Evolutionary conservation across 2,888 invertebrate species (phyloP), one percentile per base, ranked within the genome.

Genomic region (Eupithecia abbreviata): DNA sequence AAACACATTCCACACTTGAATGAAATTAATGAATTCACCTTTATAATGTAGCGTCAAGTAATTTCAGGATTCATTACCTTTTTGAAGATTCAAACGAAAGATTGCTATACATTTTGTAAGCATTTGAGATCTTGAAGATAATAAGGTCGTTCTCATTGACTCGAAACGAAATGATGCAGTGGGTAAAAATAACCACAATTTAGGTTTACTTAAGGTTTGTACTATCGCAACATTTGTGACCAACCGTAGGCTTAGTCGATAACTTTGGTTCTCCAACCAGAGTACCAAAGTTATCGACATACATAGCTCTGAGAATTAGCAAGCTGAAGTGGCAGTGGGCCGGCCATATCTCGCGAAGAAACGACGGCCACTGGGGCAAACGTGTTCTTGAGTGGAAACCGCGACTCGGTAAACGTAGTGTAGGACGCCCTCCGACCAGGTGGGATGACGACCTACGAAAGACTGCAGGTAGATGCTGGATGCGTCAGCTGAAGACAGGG

Each of bases 31-130:
- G 76, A 82, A 81, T 77, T 79, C 43, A 71, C 79, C 73, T 73
- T 71, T 81, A 79, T 77, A 78, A 79, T 73, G 77, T 77, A 58
- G 49, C 79, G 75, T 79, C 71, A 77, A 70, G 74, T 70, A 70
- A 79, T 81, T 81, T 84, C 77, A 74, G 71, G 74, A 82, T 82
- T 72, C 77, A 81, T 80, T 81, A 72, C 72, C 62, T 71, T 72
- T 43, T 75, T 76, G 69, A 81, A 82, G 76, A 84, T 83, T 85
- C 76, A 79, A 80, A 74, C 58, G 41, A 13, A n/a, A 72, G 72
- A 72, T 77, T 69, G 58, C 47, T 4, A 41, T 30, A 3, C 68
- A 74, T 72, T 77, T 74, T 74, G 74, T 74, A 72, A 69, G 51
- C 65, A 73, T 66, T 45, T 55, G 55, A 65, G 77, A 72, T 74